Conservation (phyloP, 2,888 invertebrate species). For the Aproaerema taeniolella region DNA sequence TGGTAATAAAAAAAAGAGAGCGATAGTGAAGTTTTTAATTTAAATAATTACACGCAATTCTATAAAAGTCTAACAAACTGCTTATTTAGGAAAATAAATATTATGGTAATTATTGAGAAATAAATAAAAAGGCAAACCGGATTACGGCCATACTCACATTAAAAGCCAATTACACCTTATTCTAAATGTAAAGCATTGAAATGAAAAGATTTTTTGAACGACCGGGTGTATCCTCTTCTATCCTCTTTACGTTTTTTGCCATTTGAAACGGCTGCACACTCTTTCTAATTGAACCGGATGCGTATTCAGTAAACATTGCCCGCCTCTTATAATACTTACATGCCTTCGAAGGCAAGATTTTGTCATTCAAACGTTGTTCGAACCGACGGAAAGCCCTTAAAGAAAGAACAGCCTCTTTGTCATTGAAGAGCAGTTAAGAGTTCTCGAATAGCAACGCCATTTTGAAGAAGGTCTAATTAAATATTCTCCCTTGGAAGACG, state of each 20-base stretch:
- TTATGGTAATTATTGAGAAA: not conserved
- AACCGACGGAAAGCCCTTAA: slow-evolving; percentile 51
- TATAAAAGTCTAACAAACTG: slow-evolving; percentile 7
- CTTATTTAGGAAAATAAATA: not conserved
- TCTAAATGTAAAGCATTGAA: not conserved
- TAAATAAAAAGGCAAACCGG: too few species aligned
- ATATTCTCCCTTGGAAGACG: slow-evolving; percentile 38
- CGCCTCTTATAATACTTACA: slow-evolving; percentile 34
- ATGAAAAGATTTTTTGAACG: slow-evolving; percentile 17
- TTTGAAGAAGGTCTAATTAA: slow-evolving; percentile 61
- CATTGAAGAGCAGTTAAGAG: slow-evolving; percentile 54
- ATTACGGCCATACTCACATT: not conserved
- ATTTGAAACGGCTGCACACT: slow-evolving; percentile 32
- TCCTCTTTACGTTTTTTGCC: slow-evolving; percentile 31
- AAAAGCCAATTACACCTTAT: not conserved
- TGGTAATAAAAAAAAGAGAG: slow-evolving; percentile 14
- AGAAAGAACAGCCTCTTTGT: slow-evolving; percentile 60
- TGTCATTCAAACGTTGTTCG: slow-evolving; percentile 54
- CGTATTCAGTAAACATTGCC: slow-evolving; percentile 50
- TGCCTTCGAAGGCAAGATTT: slow-evolving; percentile 38
- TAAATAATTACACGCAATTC: slow-evolving; percentile 1
- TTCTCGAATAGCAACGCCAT: slow-evolving; percentile 52
- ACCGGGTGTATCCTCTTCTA: slow-evolving; percentile 37
- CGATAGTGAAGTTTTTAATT: slow-evolving; percentile 5
- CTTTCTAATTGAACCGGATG: slow-evolving; percentile 56